phyloP scores from a whole-genome alignment of 2,888 invertebrate genomes.

The Octodonta nipae region DNA sequence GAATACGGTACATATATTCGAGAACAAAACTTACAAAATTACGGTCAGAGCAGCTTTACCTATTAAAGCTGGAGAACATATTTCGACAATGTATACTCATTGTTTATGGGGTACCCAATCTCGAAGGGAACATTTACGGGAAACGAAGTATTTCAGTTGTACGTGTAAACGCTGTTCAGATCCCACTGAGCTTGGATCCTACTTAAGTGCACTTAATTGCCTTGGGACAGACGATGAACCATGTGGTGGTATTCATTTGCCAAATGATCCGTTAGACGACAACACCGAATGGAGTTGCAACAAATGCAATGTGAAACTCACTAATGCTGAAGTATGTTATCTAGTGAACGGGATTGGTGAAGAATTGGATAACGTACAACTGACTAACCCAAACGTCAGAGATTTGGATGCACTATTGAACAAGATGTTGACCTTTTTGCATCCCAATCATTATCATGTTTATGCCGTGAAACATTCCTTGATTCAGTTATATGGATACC shows the following conservation, averaged over 20 bases:
- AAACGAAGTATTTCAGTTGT: conserved; percentile 69
- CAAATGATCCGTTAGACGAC: conserved; percentile 54
- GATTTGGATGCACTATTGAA: conserved; percentile 51
- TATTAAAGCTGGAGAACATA: conserved; percentile 56
- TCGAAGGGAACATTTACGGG: conserved; percentile 60
- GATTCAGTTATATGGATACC: conserved; percentile 64
- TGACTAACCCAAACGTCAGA: conserved; percentile 46
- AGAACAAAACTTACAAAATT: conserved; percentile 47
- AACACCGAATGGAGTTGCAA: conserved; percentile 66
- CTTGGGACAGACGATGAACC: conserved; percentile 42
- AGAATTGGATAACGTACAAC: conserved; percentile 55
- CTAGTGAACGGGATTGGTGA: conserved; percentile 60
- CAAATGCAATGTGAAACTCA: conserved; percentile 51
- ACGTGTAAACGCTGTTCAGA: conserved; percentile 59
- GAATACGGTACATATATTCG: conserved; percentile 57
- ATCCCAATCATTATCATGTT: conserved; percentile 73
- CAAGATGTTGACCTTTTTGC: conserved; percentile 60
- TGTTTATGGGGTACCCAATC: conserved; percentile 77
- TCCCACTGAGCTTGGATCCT: conserved; percentile 67
- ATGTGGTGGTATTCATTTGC: conserved; percentile 47
- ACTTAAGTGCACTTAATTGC: conserved; percentile 58
- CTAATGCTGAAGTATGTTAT: conserved; percentile 49
- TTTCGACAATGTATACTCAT: conserved; percentile 77
- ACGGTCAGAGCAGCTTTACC: conserved; percentile 50
- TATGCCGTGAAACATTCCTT: conserved; percentile 71